Base-by-base conservation (phyloP, 53 echinoderm and acorn worm genomes). In the Arbacia lixula region DNA sequence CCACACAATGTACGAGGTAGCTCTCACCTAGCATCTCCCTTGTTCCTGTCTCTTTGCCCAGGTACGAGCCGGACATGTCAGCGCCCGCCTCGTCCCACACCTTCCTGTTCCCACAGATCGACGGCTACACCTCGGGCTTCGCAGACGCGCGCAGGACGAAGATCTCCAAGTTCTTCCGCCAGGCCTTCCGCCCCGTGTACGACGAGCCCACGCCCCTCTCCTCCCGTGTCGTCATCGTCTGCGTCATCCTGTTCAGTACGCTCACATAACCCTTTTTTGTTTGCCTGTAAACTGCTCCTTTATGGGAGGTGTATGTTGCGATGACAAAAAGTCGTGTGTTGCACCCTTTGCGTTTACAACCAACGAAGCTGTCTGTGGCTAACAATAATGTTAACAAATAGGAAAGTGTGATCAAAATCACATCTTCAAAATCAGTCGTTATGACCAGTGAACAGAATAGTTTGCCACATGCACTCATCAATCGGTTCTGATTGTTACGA, bases 11-110 rank as follows among this genome's bases (percentile, higher is more conserved):
- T n/a, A n/a, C n/a, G n/a, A n/a, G n/a, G n/a, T n/a, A n/a, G n/a
- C 60, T 60, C 60, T 2, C 60, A 0, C 31, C n/a, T 60, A 12
- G 1, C 2, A 0, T 60, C 31, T 28, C 31, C 16, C 0, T 34
- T 32, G 6, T 4, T 55, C 26, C 1, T 12, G 0, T 64, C 34
- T 0, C 17, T 21, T 41, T 17, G 17, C 20, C 3, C 32, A 90
- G 90, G 58, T 86, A 90, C 60, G 90, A 90, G 39, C 90, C 90
- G 12, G 90, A 90, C 16, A 73, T 74, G 8, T 90, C 90, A 2
- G 72, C 57, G 1, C 86, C 90, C 2, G 90, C 84, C n/a, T 86
- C 86, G 3, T 75, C 75, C n/a, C 55, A 54, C 36, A 86, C 87
- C 4, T 83, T 86, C 30, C 83, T 90, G 11, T 90, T 86, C 29